Conservation (phyloP, 92 coral and sea anemone species). For the Plumapathes pennacea region DNA sequence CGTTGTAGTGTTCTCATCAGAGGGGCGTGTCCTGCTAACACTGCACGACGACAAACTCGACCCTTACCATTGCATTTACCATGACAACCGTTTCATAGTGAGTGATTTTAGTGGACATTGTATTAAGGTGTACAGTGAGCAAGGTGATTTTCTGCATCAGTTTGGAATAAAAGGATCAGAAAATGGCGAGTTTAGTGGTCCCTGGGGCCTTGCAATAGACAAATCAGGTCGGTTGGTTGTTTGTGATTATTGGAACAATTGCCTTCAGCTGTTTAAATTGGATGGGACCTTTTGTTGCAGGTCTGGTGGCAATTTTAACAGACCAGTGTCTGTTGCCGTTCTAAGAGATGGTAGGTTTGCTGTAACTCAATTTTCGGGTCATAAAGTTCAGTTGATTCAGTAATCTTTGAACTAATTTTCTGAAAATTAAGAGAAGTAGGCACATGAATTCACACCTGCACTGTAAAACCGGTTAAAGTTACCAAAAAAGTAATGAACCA, state of each 20-base stretch:
- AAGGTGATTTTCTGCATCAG: constrained; percentile 32
- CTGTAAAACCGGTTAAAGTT: too few species aligned
- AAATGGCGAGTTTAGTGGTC: constrained; percentile 23
- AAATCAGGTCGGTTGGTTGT: constrained; percentile 39
- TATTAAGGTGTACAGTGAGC: constrained; percentile 22
- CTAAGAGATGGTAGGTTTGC: too few species aligned
- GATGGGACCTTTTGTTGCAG: too few species aligned
- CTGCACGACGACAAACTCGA: too few species aligned
- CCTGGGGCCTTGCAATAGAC: constrained; percentile 16
- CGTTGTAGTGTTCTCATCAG: constrained; percentile 30
- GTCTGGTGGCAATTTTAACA: too few species aligned
- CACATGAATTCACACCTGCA: too few species aligned
- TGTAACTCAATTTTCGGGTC: too few species aligned
- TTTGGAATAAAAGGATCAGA: constrained; percentile 31
- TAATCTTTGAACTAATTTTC: too few species aligned
- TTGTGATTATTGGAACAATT: constrained; percentile 33
- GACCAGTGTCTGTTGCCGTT: too few species aligned
- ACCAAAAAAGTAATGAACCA: too few species aligned
- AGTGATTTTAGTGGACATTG: constrained; percentile 26
- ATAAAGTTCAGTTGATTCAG: too few species aligned
- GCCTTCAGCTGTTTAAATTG: constrained; percentile 33
- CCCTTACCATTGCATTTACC: constrained; percentile 15
- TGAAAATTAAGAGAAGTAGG: too few species aligned
- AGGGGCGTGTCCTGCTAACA: constrained; percentile 16
- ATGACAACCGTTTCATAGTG: constrained; percentile 18